A percentile compares a stretch with the other conserved stretches of the same genome.
These are phyloP conservation scores for Nesoenas mayeri DNA, from an alignment of 2,113 vertebrate species.

Conservation along the genomic window DNA sequence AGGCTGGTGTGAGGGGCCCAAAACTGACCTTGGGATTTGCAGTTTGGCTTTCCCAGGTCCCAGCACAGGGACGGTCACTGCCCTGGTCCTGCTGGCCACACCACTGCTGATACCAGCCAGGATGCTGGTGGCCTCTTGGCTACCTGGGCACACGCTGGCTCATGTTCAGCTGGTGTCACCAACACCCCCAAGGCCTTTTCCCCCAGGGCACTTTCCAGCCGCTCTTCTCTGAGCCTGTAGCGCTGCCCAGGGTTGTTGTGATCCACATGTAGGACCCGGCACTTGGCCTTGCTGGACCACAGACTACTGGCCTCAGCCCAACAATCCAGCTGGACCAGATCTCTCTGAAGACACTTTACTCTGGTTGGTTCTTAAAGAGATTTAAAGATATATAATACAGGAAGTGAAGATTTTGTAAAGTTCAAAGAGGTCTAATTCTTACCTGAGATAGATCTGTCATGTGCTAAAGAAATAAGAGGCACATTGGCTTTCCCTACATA, in stretches of 20 bases:
- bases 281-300: not conserved
- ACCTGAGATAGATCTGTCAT: constrained; percentile 82
- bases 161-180: not conserved
- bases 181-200: not conserved
- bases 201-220: fast-evolving
- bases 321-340: not conserved
- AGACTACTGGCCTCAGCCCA: not conserved
- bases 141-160: not conserved
- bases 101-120: not conserved
- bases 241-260: not conserved
- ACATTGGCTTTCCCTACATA: constrained; percentile 87
- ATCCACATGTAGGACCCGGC: not conserved
- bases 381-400: not conserved
- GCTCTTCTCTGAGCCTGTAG: not conserved
- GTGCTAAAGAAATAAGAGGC: constrained; percentile 81
- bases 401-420: not conserved
- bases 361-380: not conserved
- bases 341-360: not conserved
- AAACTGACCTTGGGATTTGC: not conserved
- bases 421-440: constrained; percentile 33
- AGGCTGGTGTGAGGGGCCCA: not conserved
- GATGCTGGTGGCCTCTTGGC: not conserved
- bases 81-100: not conserved
- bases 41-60: not conserved
- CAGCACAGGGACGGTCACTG: fast-evolving